phyloP scores from a whole-genome alignment of 2,888 invertebrate species.

The Choristoneura rosaceana region DNA sequence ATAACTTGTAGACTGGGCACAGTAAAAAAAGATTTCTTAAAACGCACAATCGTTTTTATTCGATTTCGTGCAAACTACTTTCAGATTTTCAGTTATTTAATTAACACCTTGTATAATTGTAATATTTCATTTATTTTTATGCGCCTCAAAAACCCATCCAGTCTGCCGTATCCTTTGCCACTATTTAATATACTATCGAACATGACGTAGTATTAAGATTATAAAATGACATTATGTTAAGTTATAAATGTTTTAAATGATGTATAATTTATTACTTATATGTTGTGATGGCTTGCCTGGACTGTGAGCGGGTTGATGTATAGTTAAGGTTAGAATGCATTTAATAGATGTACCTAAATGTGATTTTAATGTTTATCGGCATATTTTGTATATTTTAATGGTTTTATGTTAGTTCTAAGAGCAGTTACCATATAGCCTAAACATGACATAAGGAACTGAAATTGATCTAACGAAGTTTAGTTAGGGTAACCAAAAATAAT shows the following conservation, averaged over 20 bases:
- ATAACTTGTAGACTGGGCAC: too few species aligned
- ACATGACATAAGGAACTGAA: conserved; percentile 40
- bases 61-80: too few species aligned
- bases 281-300: conserved; percentile 65
- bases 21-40: too few species aligned
- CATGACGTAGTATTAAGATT: conserved; percentile 32
- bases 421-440: conserved; percentile 40
- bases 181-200: conserved; percentile 29
- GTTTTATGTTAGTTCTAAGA: conserved; percentile 40
- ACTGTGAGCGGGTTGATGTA: conserved; percentile 38
- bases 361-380: conserved; percentile 45
- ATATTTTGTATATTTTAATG: conserved; percentile 38
- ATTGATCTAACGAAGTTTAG: conserved; percentile 31
- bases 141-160: background rate
- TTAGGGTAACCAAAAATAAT: conserved; percentile 27
- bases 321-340: conserved; percentile 46
- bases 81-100: too few species aligned
- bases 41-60: too few species aligned
- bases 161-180: conserved; percentile 50
- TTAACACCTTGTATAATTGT: too few species aligned
- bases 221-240: conserved; percentile 37
- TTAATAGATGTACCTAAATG: conserved; percentile 52
- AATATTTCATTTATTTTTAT: background rate
- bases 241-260: conserved; percentile 36
- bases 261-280: conserved; percentile 42